Base-by-base conservation (phyloP, 2,797 vertebrate genomes). In the Percopsis omiscomaycus region DNA sequence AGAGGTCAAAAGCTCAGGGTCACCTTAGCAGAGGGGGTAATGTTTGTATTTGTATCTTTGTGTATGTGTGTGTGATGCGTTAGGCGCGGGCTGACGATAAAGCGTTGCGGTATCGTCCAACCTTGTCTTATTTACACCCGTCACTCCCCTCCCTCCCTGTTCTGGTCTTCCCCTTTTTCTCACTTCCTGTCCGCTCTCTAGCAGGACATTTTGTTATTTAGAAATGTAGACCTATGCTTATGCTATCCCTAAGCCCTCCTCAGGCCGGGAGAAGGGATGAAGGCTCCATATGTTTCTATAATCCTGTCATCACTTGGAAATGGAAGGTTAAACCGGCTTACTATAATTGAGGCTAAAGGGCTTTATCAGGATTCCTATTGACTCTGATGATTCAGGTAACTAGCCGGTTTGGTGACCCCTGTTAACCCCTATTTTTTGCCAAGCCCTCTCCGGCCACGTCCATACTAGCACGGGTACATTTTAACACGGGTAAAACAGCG, bases 311-410 rank as follows among this genome's bases (percentile, higher is more conserved):
- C 60, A 61, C 64, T 59, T 59, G 60, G 51, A 78, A 71, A 74
- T 69, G 70, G 61, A 80, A 88, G 81, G 73, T 85, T 84, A 88
- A 87, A 83, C 78, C 81, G 68, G 59, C 0, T 81, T 74, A 75
- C 55, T 68, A 64, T 74, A 22, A 55, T 8, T 14, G 8, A 15
- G 30, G 56, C 4, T 3, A 47, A 69, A 22, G 58, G 49, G 42
- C 28, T 10, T 8, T 3, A 60, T 22, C 42, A 16, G 27, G 44
- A 13, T 64, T 77, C 55, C 64, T 51, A 73, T 77, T 86, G 70
- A 68, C 67, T 68, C 47, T 53, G n/a, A 27, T 53, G 37, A 61
- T 48, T 61, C 55, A 6, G 14, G 10, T 6, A 29, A 55, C 53
- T 27, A 60, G 61, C 29, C 11, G 0, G 45, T 59, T 28, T 29